phyloP scores from a whole-genome alignment of 2,888 invertebrate species.

The Lumbricus terrestris region DNA sequence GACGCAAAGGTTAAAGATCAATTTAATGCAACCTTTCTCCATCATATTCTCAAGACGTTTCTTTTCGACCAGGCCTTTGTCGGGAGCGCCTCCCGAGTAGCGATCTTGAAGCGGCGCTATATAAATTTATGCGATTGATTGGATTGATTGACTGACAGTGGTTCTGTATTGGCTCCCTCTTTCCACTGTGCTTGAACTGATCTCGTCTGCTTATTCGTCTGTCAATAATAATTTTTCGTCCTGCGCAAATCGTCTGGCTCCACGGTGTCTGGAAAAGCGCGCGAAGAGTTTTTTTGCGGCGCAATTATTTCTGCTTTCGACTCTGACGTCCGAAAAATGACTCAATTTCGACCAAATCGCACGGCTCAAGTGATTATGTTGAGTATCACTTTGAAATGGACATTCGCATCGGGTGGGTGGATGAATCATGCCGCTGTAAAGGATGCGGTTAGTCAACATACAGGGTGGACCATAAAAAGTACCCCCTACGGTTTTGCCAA shows the following conservation, averaged over 20 bases:
- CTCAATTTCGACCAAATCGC: not conserved
- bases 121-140: too few species aligned
- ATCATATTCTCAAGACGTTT: too few species aligned
- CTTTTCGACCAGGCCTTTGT: too few species aligned
- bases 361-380: not conserved
- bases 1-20: too few species aligned
- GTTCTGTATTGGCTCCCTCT: not conserved
- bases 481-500: too few species aligned
- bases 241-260: not conserved
- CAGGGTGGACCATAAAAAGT: too few species aligned
- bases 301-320: not conserved
- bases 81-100: too few species aligned
- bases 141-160: too few species aligned
- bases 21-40: too few species aligned
- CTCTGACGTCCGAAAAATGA: not conserved
- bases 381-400: not conserved
- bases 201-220: not conserved
- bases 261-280: not conserved
- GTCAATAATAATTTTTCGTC: not conserved
- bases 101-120: too few species aligned
- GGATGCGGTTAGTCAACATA: too few species aligned
- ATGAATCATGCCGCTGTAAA: not conserved
- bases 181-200: not conserved
- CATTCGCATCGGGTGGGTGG: not conserved
- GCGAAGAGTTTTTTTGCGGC: not conserved